Evolutionary conservation across 1,140 invertebrate species (phyloP), one percentile per base, ranked within the genome.

Genomic region (Ectropis grisescens): DNA sequence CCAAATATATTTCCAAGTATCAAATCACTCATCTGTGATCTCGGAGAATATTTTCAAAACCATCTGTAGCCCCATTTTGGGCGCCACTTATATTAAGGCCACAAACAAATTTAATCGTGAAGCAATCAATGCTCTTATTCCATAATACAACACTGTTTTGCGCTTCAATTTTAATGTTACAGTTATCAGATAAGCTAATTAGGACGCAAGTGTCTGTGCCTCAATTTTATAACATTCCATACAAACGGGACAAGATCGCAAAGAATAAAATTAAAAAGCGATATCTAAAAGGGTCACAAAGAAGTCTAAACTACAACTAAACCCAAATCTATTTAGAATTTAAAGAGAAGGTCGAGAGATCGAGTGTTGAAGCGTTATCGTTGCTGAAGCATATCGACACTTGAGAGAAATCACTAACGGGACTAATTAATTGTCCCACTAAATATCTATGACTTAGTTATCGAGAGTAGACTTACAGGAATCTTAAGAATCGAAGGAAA

Each of bases 371-470:
- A 72, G 70, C 68, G 59, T 67, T 65, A 58, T 51, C 53, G 56
- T 58, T 41, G 55, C 62, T 50, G 48, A 58, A 58, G 49, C 58
- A 45, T 62, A 62, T 44, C 49, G 49, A 52, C 46, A 55, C 47
- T 31, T 50, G 40, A 60, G 47, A 47, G 40, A 48, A 56, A 57
- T 45, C 41, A 37, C 48, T 58, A 59, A 47, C 29, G 36, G 34
- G 44, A 52, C 49, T 13, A 48, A 41, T 58, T 45, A 46, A 41
- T 16, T 41, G 48, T 31, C 45, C 48, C 43, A 42, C 54, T 54
- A 48, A 58, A 46, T 56, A 66, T 51, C 61, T 71, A 74, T 74
- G 66, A 76, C 68, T 72, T 70, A 76, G 59, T 57, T 70, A 67
- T 58, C 40, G 61, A 66, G 49, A 58, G 51, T 46, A 57, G 55